Evolutionary conservation across 2,888 invertebrate species (phyloP), one percentile per base, ranked within the genome.

Genomic region (Drosophila ustulata): DNA sequence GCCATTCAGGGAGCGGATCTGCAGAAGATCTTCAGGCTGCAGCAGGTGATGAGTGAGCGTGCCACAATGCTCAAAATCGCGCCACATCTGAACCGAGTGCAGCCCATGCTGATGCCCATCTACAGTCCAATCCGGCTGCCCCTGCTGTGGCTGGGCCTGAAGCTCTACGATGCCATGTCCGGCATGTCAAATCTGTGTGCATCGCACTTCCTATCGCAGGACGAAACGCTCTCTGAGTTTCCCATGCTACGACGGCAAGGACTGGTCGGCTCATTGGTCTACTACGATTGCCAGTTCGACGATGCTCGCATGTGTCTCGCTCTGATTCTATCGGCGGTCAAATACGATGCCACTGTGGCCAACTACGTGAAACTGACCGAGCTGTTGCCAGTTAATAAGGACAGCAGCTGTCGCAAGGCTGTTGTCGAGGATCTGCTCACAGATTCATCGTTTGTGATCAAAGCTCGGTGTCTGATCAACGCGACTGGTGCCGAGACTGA

Each of bases 101-200:
- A 99, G 75, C 99, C 99, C 4, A 99, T 99, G 89, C 97, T 99
- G 96, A 93, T 99, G 81, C 99, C 99, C 1, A 97, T 99, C 68
- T 99, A 99, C 41, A 98, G 98, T 91, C 97, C 97, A 96, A 98
- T 99, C 98, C 98, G 98, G 93, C 95, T 99, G 71, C 99, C 99
- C 0, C 99, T 99, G 91, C 99, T 96, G 92, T 99, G 99, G 99
- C 95, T 96, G 81, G 99, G 99, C 59, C 99, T 99, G 82, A 99
- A 99, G 93, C 96, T 96, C 93, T 99, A 99, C 93, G 99, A 99
- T 92, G 90, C 99, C 45, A 98, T 99, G 0, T 99, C 99, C 23
- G 99, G 99, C 2, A 95, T 95, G 76, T 96, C 98, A 91, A 97
- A 97, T 71, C 95, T 99, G 7, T 98, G 98, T 91, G 96, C 96